Conservation (phyloP, 1,140 invertebrate species). For the Eriosoma lanigerum region DNA sequence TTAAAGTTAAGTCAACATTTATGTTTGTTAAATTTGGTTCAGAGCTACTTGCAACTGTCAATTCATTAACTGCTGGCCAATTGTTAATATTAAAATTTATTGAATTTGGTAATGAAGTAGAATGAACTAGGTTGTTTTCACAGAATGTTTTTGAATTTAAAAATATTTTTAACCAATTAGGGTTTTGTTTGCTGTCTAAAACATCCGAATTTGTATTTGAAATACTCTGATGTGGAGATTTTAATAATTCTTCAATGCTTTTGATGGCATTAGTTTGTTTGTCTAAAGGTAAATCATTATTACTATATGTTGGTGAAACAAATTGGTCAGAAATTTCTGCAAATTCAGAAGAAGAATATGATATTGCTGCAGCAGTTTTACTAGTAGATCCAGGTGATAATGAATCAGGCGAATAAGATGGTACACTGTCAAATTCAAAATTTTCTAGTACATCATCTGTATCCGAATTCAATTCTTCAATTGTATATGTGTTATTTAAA, state of each 20-base stretch:
- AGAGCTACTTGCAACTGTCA: constrained; percentile 26
- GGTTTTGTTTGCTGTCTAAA: neutral
- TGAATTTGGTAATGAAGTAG: constrained; percentile 44
- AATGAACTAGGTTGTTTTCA: constrained; percentile 27
- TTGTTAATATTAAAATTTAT: constrained; percentile 47
- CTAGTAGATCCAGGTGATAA: constrained; percentile 54
- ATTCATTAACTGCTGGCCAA: constrained; percentile 54
- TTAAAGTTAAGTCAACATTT: constrained; percentile 9
- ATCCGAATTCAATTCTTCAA: constrained; percentile 57
- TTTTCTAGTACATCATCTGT: constrained; percentile 52
- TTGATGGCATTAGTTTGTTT: constrained; percentile 36
- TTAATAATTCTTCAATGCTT: constrained; percentile 27
- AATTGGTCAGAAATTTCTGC: constrained; percentile 56
- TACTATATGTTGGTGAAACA: constrained; percentile 43
- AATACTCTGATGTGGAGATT: neutral
- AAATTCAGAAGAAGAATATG: constrained; percentile 56
- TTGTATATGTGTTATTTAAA: constrained; percentile 52
- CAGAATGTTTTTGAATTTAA: constrained; percentile 23
- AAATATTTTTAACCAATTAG: constrained; percentile 37
- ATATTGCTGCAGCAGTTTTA: constrained; percentile 52
- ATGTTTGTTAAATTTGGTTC: constrained; percentile 36
- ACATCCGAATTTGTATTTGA: neutral
- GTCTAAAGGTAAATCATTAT: constrained; percentile 36
- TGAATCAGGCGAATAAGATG: constrained; percentile 55
- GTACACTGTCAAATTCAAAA: constrained; percentile 47